These are phyloP conservation scores for Philopedon plagiatum DNA, from an alignment of 2,888 invertebrate species.

Conservation along the genomic window DNA sequence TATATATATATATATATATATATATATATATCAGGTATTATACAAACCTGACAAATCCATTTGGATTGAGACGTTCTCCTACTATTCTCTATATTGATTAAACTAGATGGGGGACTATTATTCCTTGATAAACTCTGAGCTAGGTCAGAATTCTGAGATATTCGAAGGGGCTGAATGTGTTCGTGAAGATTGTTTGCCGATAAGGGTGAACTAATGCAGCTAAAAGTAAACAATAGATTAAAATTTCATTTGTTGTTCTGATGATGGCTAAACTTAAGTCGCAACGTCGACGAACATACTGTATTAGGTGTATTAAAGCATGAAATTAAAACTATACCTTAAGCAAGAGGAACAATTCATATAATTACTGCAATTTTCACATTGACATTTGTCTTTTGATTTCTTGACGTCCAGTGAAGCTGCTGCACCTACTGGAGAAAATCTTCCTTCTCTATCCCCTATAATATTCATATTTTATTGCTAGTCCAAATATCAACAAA, in stretches of 20 bases:
- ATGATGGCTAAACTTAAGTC: no score
- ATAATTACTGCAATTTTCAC: slow-evolving; percentile 51
- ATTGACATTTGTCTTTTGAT: slow-evolving; percentile 53
- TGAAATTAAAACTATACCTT: slow-evolving; percentile 33
- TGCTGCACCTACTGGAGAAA: slow-evolving; percentile 55
- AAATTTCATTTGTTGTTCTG: no score
- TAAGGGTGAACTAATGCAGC: slow-evolving; percentile 21
- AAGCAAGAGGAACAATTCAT: slow-evolving; percentile 53
- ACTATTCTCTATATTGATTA: slow-evolving; percentile 66
- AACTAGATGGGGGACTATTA: slow-evolving; percentile 67
- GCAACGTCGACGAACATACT: no score
- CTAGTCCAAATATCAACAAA: no score
- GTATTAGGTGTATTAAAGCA: background rate
- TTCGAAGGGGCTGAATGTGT: slow-evolving; percentile 72
- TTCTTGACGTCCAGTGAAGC: slow-evolving; percentile 55
- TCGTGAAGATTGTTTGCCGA: slow-evolving; percentile 72
- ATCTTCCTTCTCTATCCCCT: slow-evolving; percentile 66
- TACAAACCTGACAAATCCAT: slow-evolving; percentile 71
- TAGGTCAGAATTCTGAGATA: slow-evolving; percentile 67
- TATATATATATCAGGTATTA: slow-evolving; percentile 47
- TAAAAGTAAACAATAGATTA: background rate
- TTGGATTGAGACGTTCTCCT: slow-evolving; percentile 68
- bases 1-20: background rate
- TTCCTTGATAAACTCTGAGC: slow-evolving; percentile 67
- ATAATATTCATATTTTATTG: background rate